Percentiles rank a stretch among this genome's conserved stretches.
Conservation (phyloP, 2,113 vertebrate species). For the Gasterosteus aculeatus region DNA sequence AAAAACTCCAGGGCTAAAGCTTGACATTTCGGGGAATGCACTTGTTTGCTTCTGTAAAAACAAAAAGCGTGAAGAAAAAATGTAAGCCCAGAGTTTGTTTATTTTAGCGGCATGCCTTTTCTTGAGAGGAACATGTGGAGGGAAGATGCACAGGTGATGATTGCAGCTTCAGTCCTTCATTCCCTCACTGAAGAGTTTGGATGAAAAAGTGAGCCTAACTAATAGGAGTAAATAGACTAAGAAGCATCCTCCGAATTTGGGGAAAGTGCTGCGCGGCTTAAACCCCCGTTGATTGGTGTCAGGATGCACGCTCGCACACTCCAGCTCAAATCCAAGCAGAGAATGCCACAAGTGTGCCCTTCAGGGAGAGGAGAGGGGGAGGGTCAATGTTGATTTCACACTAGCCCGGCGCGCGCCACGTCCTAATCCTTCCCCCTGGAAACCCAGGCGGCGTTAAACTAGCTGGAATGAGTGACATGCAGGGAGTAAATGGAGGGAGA, state of each 20-base stretch:
- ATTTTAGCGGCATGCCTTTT: not conserved
- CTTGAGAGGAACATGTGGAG: not conserved
- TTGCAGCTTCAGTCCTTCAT: conserved; percentile 13
- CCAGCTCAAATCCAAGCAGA: conserved; percentile 66
- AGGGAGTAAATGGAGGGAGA: conserved; percentile 80
- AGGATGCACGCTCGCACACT: conserved; percentile 50
- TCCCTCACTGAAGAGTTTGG: conserved; percentile 25
- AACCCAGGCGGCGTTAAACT: conserved; percentile 77
- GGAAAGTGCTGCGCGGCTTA: conserved; percentile 37
- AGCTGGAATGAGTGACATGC: conserved; percentile 77
- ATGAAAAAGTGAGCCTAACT: conserved; percentile 28
- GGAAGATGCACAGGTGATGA: conserved; percentile 2
- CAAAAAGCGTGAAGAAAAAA: not conserved
- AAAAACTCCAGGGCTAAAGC: not conserved
- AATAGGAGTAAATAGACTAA: conserved; percentile 54
- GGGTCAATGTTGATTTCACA: conserved; percentile 71
- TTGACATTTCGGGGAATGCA: not conserved
- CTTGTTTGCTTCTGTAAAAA: not conserved
- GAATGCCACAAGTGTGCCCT: conserved; percentile 70
- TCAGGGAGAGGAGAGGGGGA: conserved; percentile 60
- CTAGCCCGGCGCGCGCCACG: conserved; percentile 54
- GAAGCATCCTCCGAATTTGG: conserved; percentile 41
- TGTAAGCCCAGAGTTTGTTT: not conserved
- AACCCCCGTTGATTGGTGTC: conserved; percentile 59
- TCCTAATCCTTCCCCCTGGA: conserved; percentile 79